Evolutionary conservation across 2,888 invertebrate genomes (phyloP).

Genomic region (Oxycera nigricornis): DNA sequence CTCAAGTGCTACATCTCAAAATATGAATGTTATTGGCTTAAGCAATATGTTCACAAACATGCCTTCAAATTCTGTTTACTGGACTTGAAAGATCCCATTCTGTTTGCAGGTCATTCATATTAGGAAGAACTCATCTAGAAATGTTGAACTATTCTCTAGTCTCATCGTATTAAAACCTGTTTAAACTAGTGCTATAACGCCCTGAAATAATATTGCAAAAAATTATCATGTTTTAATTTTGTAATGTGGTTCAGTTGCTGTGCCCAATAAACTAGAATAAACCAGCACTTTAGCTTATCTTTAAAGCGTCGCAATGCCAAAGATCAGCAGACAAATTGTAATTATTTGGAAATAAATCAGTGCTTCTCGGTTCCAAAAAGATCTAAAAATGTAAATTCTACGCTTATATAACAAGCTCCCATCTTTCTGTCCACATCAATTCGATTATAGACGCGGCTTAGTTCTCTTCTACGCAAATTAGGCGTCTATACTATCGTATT

Average conservation of each 20-base stretch:
- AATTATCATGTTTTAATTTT: neutral
- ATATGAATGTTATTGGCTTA: too few relatives aligned
- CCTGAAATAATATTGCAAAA: neutral
- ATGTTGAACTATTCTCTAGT: neutral
- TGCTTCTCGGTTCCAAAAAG: neutral
- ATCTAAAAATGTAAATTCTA: neutral
- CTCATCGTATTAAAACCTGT: neutral
- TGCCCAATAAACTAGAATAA: neutral
- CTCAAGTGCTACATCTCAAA: too few relatives aligned
- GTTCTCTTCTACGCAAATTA: neutral
- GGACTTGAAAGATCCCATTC: too few relatives aligned
- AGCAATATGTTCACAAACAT: too few relatives aligned
- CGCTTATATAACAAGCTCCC: constrained; percentile 11
- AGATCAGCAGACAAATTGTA: neutral
- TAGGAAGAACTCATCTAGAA: too few relatives aligned
- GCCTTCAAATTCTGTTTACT: too few relatives aligned
- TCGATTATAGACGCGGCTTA: neutral
- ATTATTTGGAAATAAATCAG: neutral
- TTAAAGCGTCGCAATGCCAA: neutral
- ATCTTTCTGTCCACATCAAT: neutral
- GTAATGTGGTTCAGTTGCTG: neutral
- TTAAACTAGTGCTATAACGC: neutral
- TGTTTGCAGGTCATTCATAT: too few relatives aligned
- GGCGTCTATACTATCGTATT: too few relatives aligned
- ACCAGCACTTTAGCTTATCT: constrained; percentile 7